Conservation (phyloP, 2,797 vertebrate species). For the Chiroxiphia lanceolata region DNA sequence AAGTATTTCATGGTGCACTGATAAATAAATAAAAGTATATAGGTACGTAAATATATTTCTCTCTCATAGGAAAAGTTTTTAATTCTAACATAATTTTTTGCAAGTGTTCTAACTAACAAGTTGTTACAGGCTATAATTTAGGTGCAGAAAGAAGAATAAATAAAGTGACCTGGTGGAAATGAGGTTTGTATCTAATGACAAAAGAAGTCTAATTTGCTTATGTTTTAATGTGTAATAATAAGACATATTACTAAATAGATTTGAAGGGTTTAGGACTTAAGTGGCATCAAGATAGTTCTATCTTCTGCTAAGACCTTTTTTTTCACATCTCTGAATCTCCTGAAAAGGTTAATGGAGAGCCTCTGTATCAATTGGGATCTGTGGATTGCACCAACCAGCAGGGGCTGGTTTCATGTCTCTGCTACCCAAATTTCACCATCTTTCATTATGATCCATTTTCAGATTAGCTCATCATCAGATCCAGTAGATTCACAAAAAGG, state of each 20-base stretch:
- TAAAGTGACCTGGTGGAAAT: neutral
- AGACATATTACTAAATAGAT: neutral
- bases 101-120: neutral
- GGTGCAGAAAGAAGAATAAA: neutral
- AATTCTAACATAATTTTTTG: neutral
- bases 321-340: neutral
- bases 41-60: neutral
- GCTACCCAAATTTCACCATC: neutral
- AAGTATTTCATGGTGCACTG: neutral
- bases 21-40: neutral
- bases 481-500: neutral
- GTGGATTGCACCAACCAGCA: fast-evolving
- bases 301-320: neutral
- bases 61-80: neutral
- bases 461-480: neutral
- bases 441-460: neutral
- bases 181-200: neutral
- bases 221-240: neutral
- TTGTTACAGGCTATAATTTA: neutral
- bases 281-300: neutral
- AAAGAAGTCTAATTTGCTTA: neutral
- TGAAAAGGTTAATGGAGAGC: neutral
- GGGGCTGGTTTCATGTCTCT: neutral
- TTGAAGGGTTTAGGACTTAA: neutral
- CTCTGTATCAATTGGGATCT: neutral